These are phyloP conservation scores for Nylanderia fulva DNA, from an alignment of 1,140 invertebrate species.

Conservation along the genomic window DNA sequence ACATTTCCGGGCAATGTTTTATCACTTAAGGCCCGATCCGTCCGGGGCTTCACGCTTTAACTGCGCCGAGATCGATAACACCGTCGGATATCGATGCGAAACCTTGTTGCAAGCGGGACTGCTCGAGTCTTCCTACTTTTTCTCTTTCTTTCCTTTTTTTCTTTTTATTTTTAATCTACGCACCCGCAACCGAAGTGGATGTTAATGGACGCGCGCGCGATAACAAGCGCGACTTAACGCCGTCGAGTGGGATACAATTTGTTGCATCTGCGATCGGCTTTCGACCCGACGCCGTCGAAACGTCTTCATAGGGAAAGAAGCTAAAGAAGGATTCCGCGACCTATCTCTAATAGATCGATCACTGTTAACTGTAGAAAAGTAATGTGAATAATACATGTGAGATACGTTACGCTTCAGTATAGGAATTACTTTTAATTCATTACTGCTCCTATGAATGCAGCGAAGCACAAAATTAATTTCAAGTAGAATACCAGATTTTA, in stretches of 20 bases:
- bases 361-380: conserved; percentile 2
- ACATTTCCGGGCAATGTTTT: conserved; percentile 74
- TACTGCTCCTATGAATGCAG: neutral
- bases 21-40: conserved; percentile 68
- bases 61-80: conserved; percentile 61
- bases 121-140: conserved; percentile 23
- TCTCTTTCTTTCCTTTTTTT: neutral
- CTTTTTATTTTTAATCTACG: neutral
- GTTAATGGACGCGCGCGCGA: conserved; percentile 58
- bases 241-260: conserved; percentile 54
- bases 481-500: too few relatives aligned
- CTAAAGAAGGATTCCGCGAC: conserved; percentile 7
- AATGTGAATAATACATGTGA: neutral
- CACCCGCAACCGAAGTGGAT: conserved; percentile 59
- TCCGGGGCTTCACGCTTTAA: conserved; percentile 69
- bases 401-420: neutral
- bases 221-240: conserved; percentile 59
- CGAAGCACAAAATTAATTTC: neutral
- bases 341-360: conserved; percentile 4
- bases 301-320: conserved; percentile 52
- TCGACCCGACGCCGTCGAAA: conserved; percentile 40
- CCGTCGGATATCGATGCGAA: conserved; percentile 66
- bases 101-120: conserved; percentile 56
- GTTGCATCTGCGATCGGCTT: conserved; percentile 58
- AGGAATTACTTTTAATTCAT: neutral